Conservation (phyloP, 2,113 vertebrate genomes). For the Equus przewalskii region DNA sequence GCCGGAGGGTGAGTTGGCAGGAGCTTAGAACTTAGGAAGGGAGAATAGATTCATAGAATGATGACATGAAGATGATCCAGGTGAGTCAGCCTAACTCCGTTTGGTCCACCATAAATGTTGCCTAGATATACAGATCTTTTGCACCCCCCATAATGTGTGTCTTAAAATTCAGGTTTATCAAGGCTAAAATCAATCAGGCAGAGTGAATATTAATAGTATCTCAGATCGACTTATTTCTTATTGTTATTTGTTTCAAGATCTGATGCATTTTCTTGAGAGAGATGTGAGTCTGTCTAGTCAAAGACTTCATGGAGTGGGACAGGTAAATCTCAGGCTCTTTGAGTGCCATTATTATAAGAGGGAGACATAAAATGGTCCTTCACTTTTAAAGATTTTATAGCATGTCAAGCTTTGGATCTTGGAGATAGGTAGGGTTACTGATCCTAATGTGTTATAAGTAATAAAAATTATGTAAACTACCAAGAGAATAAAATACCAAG, state of each 20-base stretch:
- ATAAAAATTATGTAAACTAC: not conserved
- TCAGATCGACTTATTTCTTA: constrained; percentile 11
- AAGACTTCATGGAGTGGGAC: rapidly evolving
- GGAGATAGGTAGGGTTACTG: not conserved
- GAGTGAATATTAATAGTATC: not conserved
- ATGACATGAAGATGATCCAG: not conserved
- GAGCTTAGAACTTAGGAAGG: not conserved
- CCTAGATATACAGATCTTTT: not conserved
- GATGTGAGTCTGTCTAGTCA: not conserved
- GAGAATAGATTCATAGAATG: rapidly evolving
- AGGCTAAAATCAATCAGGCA: not conserved
- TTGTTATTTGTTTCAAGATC: constrained; percentile 15
- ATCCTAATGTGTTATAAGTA: not conserved
- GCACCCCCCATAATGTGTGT: not conserved
- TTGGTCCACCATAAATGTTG: not conserved
- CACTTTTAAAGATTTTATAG: not conserved
- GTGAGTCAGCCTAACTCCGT: not conserved
- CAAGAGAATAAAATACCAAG: not conserved
- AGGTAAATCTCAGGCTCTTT: not conserved
- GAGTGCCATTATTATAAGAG: not conserved
- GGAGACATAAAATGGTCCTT: not conserved
- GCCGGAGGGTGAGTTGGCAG: constrained; percentile 85
- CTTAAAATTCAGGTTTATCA: not conserved
- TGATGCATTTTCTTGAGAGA: not conserved
- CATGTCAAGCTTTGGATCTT: not conserved